These are phyloP conservation scores for Silurus asotus DNA, from an alignment of 2,113 vertebrate genomes.

Conservation along the genomic window DNA sequence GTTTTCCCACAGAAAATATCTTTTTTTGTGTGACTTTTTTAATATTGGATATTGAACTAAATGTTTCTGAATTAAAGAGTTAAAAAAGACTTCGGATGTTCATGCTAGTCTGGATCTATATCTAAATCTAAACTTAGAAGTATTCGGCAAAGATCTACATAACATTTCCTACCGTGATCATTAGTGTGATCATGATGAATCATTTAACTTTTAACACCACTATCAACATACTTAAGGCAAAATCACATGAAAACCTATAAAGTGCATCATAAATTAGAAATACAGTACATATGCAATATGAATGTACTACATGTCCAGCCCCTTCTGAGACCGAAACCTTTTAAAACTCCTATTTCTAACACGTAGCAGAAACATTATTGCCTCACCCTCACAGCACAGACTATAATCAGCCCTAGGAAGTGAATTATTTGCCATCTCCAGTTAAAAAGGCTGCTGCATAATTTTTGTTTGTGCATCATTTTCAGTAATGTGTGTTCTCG, in stretches of 20 bases:
- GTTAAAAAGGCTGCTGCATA: neutral
- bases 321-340: neutral
- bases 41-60: neutral
- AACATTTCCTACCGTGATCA: neutral
- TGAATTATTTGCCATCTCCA: neutral
- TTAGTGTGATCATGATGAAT: neutral
- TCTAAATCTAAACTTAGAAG: neutral
- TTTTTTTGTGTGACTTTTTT: neutral
- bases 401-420: neutral
- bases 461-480: neutral
- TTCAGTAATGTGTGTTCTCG: too few species aligned
- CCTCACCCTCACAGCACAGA: neutral
- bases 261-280: neutral
- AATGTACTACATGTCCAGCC: neutral
- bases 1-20: neutral
- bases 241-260: neutral
- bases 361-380: neutral
- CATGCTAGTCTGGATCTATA: neutral
- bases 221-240: neutral
- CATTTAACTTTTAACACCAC: neutral
- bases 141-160: neutral
- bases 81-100: neutral
- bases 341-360: neutral
- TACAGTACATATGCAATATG: neutral
- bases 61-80: neutral